Base-by-base conservation (phyloP, 1,140 invertebrate genomes). In the Protaetia brevitarsis region DNA sequence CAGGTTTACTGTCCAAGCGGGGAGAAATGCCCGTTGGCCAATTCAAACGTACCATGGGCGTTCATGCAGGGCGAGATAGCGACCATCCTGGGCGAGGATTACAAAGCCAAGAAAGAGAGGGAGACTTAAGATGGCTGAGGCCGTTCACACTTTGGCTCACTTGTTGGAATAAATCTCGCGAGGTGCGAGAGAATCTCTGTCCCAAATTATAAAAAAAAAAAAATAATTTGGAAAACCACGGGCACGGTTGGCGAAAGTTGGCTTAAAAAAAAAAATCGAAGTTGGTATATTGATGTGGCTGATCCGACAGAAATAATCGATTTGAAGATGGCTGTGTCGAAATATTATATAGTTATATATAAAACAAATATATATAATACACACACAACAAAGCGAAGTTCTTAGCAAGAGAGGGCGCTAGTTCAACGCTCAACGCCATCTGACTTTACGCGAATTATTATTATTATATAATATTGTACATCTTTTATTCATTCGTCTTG, bases 1-100 rank as follows among this genome's bases (percentile, higher is more conserved):
- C 85, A 95, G 90, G 94, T 96, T 11, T 97, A 96, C 81, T 97
- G 95, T 83, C 94, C 94, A 31, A 95, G 93, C 78, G 94, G 94
- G 10, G 94, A 96, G 71, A 95, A 95, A 77, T 97, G 94, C 82
- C 97, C 96, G 11, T 82, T 99, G 77, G 93, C 95, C 5, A 97
- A 97, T 74, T 97, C 95, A 61, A 93, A 89, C 67, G 95, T 99
- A 69, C 97, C 97, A 13, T 99, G 97, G 97, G 97, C 97, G 27
- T 99, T 99, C 80, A 99, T 99, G 97, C 95, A 97, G 81, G 92
- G 91, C 57, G 97, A 99, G 83, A 99, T 99, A 69, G 94, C 93
- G n/a, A 98, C 96, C 26, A 99, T 99, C 73, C 85, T 99, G 37
- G 96, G 95, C 28, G 95, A 97, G 76, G 96, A 98, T 73, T 87